Base-by-base conservation (phyloP, 2,888 invertebrate genomes). In the Sicus ferrugineus region DNA sequence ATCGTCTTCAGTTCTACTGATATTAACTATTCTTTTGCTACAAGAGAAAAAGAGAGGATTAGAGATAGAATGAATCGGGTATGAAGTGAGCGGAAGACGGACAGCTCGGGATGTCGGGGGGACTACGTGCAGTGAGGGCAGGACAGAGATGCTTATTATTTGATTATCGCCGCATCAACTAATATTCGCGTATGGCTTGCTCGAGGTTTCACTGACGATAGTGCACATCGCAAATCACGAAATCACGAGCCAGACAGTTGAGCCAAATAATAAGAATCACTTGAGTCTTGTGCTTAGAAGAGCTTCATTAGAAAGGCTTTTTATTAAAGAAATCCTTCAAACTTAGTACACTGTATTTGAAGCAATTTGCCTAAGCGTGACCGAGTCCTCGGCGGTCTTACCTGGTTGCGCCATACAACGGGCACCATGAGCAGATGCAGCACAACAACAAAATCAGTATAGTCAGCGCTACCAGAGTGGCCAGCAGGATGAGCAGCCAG, bases 361-460 rank as follows among this genome's bases (percentile, higher is more conserved):
- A 42, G 14, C 42, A 14, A 2, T 42, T 42, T 42, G n/a, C 0
- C 42, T 42, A 42, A 14, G 19, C 21, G 11, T 42, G 9, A 42
- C 4, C 21, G 14, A 54, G 26, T 3, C 23, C 23, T 7, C 21
- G 2, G 3, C 26, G 63, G n/a, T 48, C 81, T 83, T 88, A 90
- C 90, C 92, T 90, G 65, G 91, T 89, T 66, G 91, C 91, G 86
- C 90, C 91, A 78, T 92, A 94, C 65, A 93, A 88, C n/a, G 94
- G 94, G 80, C 94, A 94, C 78, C 92, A 92, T 76, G 92, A 92
- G 80, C 94, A 94, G 73, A 94, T 91, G 80, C 94, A 94, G 84
- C 95, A 95, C 71, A 93, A 87, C 73, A 95, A 89, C 62, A 94
- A 86, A 66, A 91, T 88, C 70, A 93, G 84, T 74, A 93, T 88